Evolutionary conservation across 2,888 invertebrate genomes (phyloP), one percentile per base, ranked within the genome.

Genomic region (Colostygia pectinataria): DNA sequence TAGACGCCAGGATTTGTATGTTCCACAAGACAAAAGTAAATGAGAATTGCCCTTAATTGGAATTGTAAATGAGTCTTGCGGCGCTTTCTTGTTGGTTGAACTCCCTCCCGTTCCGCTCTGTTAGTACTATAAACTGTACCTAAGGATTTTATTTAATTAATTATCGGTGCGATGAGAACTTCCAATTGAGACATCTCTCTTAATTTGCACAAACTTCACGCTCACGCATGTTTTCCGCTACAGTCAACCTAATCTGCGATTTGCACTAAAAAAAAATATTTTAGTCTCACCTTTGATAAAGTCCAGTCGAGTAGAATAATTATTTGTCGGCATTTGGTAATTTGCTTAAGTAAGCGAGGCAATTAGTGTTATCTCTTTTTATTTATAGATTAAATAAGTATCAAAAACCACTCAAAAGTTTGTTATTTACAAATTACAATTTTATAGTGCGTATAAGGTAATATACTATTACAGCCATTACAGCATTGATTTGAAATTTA

Each of bases 81-180:
- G 82, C 82, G 77, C 79, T 83, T 81, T 83, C 85, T 83, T 83
- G 84, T 77, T 79, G 79, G 82, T 80, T 80, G 80, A 80, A 81
- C 77, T 83, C 76, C 74, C 80, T 74, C 71, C 70, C 73, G 69
- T 71, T 77, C 80, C 79, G 81, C 82, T 80, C 82, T n/a, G n/a
- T n/a, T n/a, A 74, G 77, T 81, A 77, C 79, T 86, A 83, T 84
- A 88, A 86, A 86, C 83, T 85, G 84, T 78, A n/a, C n/a, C n/a
- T n/a, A 84, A 86, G 83, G 85, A 83, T 87, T 88, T 83, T 77
- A 84, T 88, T 84, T 84, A 88, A 88, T 85, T 81, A 84, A 87
- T 87, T 83, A 79, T 70, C 63, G 59, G 61, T 56, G 68, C 70
- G 66, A 68, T 64, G 65, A 70, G 67, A 72, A 71, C 63, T 71